Percentiles rank a stretch among this genome's conserved stretches.
phyloP scores from a whole-genome alignment of 2,797 vertebrate species.

The Danio aesculapii region DNA sequence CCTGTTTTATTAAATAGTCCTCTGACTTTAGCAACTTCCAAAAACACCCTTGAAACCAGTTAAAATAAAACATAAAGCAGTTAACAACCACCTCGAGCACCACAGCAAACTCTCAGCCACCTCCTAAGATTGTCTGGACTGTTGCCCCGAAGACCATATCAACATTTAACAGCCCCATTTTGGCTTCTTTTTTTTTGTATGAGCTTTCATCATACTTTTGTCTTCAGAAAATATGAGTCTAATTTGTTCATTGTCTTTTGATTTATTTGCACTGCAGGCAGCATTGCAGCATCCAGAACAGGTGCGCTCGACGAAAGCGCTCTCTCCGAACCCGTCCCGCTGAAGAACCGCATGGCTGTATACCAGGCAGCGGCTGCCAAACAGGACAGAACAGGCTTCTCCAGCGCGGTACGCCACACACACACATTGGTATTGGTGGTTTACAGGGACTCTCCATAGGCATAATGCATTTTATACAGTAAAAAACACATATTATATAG shows the following conservation, averaged over 20 bases:
- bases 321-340: conserved; percentile 78
- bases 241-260: conserved; percentile 29
- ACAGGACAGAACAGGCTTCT: conserved; percentile 73
- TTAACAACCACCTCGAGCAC: not conserved
- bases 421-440: not conserved
- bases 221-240: not conserved
- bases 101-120: not conserved
- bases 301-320: conserved; percentile 74
- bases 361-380: conserved; percentile 89
- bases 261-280: conserved; percentile 76
- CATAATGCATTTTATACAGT: too few species aligned
- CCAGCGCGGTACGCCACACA: conserved; percentile 76
- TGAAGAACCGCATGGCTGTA: conserved; percentile 86
- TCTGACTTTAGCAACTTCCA: not conserved
- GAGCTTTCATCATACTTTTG: not conserved
- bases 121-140: not conserved
- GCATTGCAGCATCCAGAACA: conserved; percentile 72
- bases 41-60: not conserved
- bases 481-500: too few species aligned
- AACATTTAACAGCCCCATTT: too few species aligned
- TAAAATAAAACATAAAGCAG: not conserved
- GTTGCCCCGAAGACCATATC: too few species aligned
- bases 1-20: too few species aligned
- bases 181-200: not conserved
- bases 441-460: too few species aligned